Conservation (phyloP, 2,113 vertebrate species). For the Nymphicus hollandicus region DNA sequence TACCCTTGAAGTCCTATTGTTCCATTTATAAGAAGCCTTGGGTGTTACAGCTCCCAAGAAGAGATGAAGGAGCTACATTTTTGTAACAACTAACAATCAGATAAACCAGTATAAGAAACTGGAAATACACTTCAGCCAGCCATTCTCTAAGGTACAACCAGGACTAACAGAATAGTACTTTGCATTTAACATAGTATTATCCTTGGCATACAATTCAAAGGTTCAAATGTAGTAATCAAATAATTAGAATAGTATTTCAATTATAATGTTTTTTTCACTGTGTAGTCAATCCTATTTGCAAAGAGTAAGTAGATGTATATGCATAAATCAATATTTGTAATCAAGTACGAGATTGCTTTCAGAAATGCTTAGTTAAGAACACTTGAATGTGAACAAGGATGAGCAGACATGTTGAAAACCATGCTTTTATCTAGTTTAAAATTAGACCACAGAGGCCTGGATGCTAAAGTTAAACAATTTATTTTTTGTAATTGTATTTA, state of each 20-base stretch:
- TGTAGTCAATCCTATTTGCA: not conserved
- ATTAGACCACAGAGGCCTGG: not conserved
- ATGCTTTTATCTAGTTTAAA: not conserved
- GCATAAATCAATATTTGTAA: not conserved
- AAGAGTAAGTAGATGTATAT: not conserved
- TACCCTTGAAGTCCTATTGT: not conserved
- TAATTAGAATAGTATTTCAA: not conserved
- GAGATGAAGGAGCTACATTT: not conserved
- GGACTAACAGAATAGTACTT: not conserved
- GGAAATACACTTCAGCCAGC: not conserved
- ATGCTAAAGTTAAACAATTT: not conserved
- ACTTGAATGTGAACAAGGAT: not conserved
- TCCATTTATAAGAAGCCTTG: conserved; percentile 8
- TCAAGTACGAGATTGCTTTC: not conserved
- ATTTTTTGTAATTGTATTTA: not conserved
- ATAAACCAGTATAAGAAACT: not conserved
- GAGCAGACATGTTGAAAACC: not conserved
- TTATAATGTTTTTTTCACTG: not conserved
- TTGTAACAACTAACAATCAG: not conserved
- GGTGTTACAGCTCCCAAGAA: not conserved
- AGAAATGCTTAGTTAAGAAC: not conserved
- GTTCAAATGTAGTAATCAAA: not conserved
- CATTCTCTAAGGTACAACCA: not conserved
- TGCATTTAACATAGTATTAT: not conserved
- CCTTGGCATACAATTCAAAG: not conserved